Evolutionary conservation across 1,140 invertebrate genomes (phyloP), one percentile per base, ranked within the genome.

Genomic region (Geopemphigus sp.): DNA sequence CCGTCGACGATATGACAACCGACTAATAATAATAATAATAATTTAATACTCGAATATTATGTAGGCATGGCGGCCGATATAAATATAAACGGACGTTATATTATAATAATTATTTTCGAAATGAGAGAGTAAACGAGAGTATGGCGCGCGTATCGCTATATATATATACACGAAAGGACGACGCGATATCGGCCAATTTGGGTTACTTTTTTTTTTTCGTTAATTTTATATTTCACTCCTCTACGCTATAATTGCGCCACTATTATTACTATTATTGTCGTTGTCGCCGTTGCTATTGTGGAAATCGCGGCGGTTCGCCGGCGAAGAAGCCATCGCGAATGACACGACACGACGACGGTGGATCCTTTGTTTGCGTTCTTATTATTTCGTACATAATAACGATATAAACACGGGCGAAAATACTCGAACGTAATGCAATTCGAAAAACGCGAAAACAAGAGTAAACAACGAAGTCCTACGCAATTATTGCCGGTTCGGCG

Each of bases 251-350:
- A 39, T 39, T 39, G 32, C 8, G 8, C 32, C 8, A 8, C 32
- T 8, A 8, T 39, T 39, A n/a, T n/a, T n/a, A n/a, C n/a, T n/a
- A n/a, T 39, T 39, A 39, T 39, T 39, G 32, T 39, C 32, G 32
- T 39, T 8, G 32, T 39, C 32, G 32, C 8, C 26, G 54, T 12
- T n/a, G 54, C 5, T 29, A 59, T 14, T 50, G 47, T 68, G n/a
- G n/a, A 47, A 68, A 68, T 50, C 45, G 54, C 56, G 22, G 22
- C n/a, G 11, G 11, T 73, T 24, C 29, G 54, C 76, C 61, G 6
- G 5, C 80, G 11, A 84, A n/a, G 61, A 82, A 80, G 59, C 72
- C 56, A 61, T 83, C 83, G 17, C 83, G 83, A 29, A 84, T 74
- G 8, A 61, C n/a, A n/a, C n/a, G n/a, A n/a, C n/a, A n/a, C n/a